Evolutionary conservation across 2,888 invertebrate species (phyloP), one percentile per base, ranked within the genome.

Genomic region (Acrocyrtus sp.): DNA sequence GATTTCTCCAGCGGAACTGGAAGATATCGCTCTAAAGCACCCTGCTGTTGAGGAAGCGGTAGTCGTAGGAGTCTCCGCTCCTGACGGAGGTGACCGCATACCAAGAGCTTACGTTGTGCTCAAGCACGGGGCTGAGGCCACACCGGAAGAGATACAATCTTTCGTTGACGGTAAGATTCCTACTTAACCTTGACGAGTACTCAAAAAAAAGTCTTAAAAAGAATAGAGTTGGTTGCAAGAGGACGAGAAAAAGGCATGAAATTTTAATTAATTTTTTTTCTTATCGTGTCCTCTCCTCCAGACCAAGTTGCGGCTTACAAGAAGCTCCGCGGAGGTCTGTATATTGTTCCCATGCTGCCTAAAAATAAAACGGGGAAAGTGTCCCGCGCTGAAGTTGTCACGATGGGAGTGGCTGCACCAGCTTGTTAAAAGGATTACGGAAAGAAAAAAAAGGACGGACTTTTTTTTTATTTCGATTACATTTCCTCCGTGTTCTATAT

Each of bases 1-100:
- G 78, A 78, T 80, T 63, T 80, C 80, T 19, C 81, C 81, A 10
- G 75, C 80, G 0, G 81, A 81, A 53, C 48, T 81, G 8, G 81
- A 81, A 75, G 76, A 76, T 41, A 43, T 68, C 47, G 51, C 80
- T 3, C 27, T 80, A 5, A 66, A 72, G 17, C 81, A 80, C 48
- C 76, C 77, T 24, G 72, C 75, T 0, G 77, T 81, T 17, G 60
- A 58, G 8, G 81, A 80, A 68, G 80, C 73, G 1, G 75, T 73
- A 47, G 78, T 79, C 17, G 79, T 79, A 48, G 81, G 81, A 29
- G 73, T 81, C 4, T 8, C 27, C 26, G 81, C 80, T 41, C 76
- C 79, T n/a, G 76, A 79, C 24, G 81, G 78, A 22, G 81, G 81
- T 63, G 61, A 67, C 72, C 78, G 77, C n/a, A 50, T 56, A 26